Percentiles rank a stretch among this genome's conserved stretches.
Evolutionary conservation across 2,113 vertebrate genomes (phyloP).

Genomic region (Calidris pygmaea): DNA sequence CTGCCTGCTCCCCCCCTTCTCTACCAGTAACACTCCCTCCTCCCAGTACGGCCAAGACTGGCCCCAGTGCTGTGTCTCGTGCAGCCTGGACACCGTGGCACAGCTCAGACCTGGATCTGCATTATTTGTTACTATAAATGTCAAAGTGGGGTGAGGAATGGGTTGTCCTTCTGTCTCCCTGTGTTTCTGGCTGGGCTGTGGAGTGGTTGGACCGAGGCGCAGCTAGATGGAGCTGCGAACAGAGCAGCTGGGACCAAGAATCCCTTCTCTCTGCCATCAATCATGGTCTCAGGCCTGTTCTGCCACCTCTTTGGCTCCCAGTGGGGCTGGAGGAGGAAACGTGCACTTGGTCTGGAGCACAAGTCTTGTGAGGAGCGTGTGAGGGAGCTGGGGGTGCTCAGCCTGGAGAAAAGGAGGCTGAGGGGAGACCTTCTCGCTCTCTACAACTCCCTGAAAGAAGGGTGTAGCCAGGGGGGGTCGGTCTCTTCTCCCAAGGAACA

Average conservation of each 20-base stretch:
- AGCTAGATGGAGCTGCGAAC: neutral
- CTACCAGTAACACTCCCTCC: neutral
- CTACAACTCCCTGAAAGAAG: too few relatives aligned
- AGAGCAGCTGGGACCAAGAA: neutral
- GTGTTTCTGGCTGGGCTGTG: neutral
- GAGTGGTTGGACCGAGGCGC: fast-evolving
- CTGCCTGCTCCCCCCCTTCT: neutral
- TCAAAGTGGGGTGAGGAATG: neutral
- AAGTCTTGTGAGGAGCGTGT: too few relatives aligned
- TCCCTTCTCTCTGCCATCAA: neutral
- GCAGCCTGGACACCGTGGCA: fast-evolving
- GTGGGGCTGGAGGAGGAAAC: neutral
- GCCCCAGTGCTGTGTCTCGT: fast-evolving
- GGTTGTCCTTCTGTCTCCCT: fast-evolving
- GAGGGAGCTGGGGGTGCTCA: too few relatives aligned
- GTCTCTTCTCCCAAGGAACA: too few relatives aligned
- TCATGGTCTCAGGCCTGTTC: fast-evolving
- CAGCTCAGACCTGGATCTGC: neutral
- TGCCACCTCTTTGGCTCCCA: too few relatives aligned
- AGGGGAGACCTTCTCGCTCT: too few relatives aligned
- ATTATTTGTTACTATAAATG: fast-evolving
- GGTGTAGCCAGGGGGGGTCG: too few relatives aligned
- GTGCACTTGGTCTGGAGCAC: neutral
- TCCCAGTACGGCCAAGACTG: neutral
- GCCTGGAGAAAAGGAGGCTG: too few relatives aligned